A percentile compares a stretch with the other conserved stretches of the same genome.
Conservation (phyloP, 2,113 vertebrate genomes). For the Ciconia boyciana region DNA sequence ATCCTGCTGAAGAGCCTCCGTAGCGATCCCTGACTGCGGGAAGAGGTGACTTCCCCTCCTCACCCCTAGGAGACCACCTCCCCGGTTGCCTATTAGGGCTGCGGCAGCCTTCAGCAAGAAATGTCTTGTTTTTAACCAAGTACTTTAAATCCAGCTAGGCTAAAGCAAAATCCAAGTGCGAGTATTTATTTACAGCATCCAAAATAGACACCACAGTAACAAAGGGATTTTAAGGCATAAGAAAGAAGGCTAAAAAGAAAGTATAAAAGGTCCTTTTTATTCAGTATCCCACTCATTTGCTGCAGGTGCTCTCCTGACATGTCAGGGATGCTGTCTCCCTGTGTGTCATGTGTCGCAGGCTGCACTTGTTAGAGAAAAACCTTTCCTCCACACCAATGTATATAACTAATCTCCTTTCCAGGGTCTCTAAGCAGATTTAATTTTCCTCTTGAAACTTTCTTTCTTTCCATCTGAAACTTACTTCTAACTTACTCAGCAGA, state of each 20-base stretch:
- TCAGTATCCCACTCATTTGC: background rate
- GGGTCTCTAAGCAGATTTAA: background rate
- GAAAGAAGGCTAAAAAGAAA: background rate
- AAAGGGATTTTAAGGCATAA: background rate
- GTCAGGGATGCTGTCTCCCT: background rate
- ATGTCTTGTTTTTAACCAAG: background rate
- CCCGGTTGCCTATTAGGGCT: background rate
- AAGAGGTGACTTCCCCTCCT: background rate
- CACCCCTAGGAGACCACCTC: background rate
- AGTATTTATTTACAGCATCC: background rate
- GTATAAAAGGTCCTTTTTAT: background rate
- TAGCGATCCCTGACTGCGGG: rapidly evolving
- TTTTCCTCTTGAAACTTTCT: constrained; percentile 11
- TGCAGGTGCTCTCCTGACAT: background rate
- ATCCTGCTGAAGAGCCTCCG: background rate
- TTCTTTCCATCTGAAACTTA: background rate
- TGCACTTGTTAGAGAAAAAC: background rate
- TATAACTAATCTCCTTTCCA: background rate
- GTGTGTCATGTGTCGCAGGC: background rate
- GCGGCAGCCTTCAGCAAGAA: background rate
- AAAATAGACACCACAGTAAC: background rate
- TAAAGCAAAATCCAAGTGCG: background rate
- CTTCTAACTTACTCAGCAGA: constrained; percentile 35
- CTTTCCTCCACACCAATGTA: background rate
- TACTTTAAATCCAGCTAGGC: background rate